A percentile compares a stretch with the other conserved stretches of the same genome.
phyloP scores from a whole-genome alignment of 2,113 vertebrate genomes.

The Pygoscelis antarcticus region DNA sequence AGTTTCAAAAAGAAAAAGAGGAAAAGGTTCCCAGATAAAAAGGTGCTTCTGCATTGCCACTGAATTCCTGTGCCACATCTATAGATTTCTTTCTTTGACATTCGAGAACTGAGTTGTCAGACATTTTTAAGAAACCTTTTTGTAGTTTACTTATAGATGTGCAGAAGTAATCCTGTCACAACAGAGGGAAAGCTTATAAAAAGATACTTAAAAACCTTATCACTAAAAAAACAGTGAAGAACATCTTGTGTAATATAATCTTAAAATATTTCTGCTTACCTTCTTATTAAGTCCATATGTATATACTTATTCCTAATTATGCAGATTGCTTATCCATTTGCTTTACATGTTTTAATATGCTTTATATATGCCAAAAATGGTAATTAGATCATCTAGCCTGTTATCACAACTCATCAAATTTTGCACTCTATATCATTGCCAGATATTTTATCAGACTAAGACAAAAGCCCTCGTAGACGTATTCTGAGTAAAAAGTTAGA shows the following conservation, averaged over 20 bases:
- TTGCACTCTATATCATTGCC: not conserved
- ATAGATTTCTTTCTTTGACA: not conserved
- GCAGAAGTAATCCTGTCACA: slow-evolving; percentile 65
- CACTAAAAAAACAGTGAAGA: slow-evolving; percentile 45
- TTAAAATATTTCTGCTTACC: slow-evolving; percentile 46
- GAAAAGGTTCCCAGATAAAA: not conserved
- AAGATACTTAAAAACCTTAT: slow-evolving; percentile 61
- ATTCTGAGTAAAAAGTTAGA: not conserved
- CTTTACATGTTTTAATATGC: not conserved
- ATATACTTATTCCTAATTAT: slow-evolving; percentile 36
- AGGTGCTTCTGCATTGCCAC: not conserved
- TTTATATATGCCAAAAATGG: not conserved
- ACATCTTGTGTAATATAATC: slow-evolving; percentile 31
- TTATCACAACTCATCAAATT: not conserved
- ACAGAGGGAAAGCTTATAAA: slow-evolving; percentile 52
- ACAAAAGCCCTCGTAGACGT: not conserved
- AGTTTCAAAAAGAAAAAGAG: not conserved
- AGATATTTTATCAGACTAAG: not conserved
- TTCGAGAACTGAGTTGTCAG: not conserved
- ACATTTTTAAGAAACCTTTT: not conserved
- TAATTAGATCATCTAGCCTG: not conserved
- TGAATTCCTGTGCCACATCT: not conserved
- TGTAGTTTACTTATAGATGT: slow-evolving; percentile 44
- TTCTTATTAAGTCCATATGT: slow-evolving; percentile 53
- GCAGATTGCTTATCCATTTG: slow-evolving; percentile 46